A percentile compares a stretch with the other conserved stretches of the same genome.
Evolutionary conservation across 1,140 invertebrate species (phyloP).

Genomic region (Heliconius melpomene): DNA sequence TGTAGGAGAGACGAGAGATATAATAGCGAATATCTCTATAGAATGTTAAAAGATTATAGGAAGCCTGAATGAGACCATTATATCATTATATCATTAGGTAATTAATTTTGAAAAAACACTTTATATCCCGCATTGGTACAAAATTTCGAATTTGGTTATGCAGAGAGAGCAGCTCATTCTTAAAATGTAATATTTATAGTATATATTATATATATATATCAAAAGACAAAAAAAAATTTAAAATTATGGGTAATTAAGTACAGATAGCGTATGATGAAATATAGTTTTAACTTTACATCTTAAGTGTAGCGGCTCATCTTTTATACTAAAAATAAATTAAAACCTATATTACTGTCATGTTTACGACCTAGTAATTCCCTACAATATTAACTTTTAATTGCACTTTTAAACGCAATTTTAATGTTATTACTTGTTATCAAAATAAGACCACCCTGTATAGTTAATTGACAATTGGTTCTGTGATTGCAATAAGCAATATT

Average conservation of each 20-base stretch:
- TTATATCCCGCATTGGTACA: no score
- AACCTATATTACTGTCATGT: background rate
- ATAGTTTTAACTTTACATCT: background rate
- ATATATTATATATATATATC: no score
- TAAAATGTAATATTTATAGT: no score
- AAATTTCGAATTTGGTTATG: no score
- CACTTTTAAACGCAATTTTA: background rate
- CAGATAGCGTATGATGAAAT: background rate
- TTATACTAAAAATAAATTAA: constrained; percentile 10
- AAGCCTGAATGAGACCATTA: no score
- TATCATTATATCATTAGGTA: no score
- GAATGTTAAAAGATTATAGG: no score
- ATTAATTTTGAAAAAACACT: no score
- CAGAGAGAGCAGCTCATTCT: no score
- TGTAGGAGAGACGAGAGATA: no score
- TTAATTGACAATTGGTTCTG: constrained; percentile 43
- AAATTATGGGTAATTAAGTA: background rate
- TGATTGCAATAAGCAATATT: constrained; percentile 50
- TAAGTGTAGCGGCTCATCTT: background rate
- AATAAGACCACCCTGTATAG: constrained; percentile 23
- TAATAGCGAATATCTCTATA: no score
- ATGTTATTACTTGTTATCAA: background rate
- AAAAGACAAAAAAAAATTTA: background rate
- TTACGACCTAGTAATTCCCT: background rate
- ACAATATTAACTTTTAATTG: constrained; percentile 13